Evolutionary conservation across 2,888 invertebrate genomes (phyloP).

Genomic region (Tenthredo notha): DNA sequence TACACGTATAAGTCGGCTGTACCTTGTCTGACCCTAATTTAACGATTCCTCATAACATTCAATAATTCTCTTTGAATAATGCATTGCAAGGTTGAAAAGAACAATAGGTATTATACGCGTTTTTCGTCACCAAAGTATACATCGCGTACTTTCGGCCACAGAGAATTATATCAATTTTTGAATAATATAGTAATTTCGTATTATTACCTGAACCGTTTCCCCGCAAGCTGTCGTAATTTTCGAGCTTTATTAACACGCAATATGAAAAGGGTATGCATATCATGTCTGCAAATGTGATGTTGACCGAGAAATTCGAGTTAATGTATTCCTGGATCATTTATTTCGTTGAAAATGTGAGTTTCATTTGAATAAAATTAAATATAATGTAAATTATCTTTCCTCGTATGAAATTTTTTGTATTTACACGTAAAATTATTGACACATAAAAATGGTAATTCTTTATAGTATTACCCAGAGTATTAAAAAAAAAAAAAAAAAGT

Average conservation of each 20-base stretch:
- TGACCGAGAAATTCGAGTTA: not conserved
- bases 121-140: too few relatives aligned
- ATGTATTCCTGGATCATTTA: not conserved
- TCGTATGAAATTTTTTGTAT: not conserved
- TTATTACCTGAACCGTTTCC: not conserved
- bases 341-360: not conserved
- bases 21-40: not conserved
- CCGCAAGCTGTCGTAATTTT: not conserved
- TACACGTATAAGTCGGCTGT: slow-evolving; percentile 54
- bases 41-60: slow-evolving; percentile 28
- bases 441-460: not conserved
- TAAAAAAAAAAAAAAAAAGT: not conserved
- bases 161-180: not conserved
- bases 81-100: not conserved
- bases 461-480: not conserved
- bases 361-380: not conserved
- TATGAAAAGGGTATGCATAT: not conserved
- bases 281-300: not conserved
- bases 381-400: not conserved
- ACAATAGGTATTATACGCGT: not conserved
- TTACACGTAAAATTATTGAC: not conserved
- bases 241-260: not conserved
- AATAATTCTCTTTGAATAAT: slow-evolving; percentile 20
- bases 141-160: not conserved
- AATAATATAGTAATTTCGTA: not conserved